These are phyloP conservation scores for Semibalanus balanoides DNA, from an alignment of 1,140 invertebrate species.

Conservation along the genomic window DNA sequence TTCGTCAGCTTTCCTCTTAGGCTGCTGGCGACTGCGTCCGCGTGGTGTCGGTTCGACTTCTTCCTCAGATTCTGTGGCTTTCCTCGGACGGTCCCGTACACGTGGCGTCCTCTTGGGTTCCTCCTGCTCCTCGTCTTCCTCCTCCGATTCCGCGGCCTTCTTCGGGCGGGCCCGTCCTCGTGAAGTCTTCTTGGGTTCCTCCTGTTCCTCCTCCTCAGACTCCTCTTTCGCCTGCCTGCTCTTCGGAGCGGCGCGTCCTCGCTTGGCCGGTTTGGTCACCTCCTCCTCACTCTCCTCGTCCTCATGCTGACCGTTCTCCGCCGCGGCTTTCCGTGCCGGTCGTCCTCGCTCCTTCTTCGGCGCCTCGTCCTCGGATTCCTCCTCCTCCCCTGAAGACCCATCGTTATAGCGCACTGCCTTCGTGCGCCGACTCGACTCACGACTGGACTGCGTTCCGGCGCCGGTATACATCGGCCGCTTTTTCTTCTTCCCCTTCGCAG, in stretches of 20 bases:
- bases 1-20: neutral
- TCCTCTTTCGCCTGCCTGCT: too few relatives aligned
- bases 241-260: too few relatives aligned
- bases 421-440: neutral
- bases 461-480: neutral
- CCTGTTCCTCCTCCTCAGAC: neutral
- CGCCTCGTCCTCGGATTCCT: neutral
- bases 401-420: neutral
- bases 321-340: too few relatives aligned
- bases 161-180: too few relatives aligned
- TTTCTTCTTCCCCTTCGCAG: neutral
- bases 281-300: constrained; percentile 5
- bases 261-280: neutral
- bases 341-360: neutral
- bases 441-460: neutral
- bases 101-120: too few relatives aligned
- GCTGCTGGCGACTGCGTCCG: too few relatives aligned
- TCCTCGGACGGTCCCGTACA: too few relatives aligned
- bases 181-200: neutral
- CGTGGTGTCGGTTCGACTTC: too few relatives aligned
- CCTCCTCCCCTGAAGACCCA: neutral
- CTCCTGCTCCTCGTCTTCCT: neutral
- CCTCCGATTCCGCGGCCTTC: neutral
- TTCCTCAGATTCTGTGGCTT: too few relatives aligned
- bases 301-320: neutral